Percentiles rank a stretch among this genome's conserved stretches.
phyloP scores from a whole-genome alignment of 2,888 invertebrate genomes.

The Barypeithes pellucidus region DNA sequence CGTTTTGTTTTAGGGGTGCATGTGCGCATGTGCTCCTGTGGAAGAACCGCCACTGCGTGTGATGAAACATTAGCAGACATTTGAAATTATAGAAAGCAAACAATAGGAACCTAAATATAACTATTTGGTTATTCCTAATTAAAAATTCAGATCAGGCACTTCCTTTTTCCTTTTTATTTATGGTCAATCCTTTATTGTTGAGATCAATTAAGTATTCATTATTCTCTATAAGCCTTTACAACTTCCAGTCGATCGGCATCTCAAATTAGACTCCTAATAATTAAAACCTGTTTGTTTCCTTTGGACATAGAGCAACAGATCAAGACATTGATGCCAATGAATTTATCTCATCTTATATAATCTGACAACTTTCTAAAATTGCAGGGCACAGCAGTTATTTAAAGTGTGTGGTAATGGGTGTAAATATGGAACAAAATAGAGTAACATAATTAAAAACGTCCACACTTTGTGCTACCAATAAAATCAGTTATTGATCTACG shows the following conservation, averaged over 20 bases:
- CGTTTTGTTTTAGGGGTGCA: too few relatives aligned
- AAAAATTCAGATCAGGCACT: conserved; percentile 26
- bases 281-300: conserved; percentile 16
- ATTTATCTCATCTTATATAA: too few relatives aligned
- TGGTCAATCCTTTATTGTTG: conserved; percentile 27
- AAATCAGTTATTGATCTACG: too few relatives aligned
- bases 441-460: too few relatives aligned
- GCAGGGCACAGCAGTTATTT: too few relatives aligned
- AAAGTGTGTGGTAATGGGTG: too few relatives aligned
- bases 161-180: conserved; percentile 36
- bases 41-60: too few relatives aligned
- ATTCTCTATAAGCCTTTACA: conserved; percentile 16
- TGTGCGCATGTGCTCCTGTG: too few relatives aligned
- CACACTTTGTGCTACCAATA: too few relatives aligned
- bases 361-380: too few relatives aligned
- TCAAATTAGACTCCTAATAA: conserved; percentile 32
- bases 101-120: background rate
- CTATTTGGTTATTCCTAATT: background rate
- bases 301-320: background rate
- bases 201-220: conserved; percentile 27
- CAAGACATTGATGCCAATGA: too few relatives aligned
- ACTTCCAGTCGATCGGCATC: conserved; percentile 23
- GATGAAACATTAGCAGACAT: background rate
- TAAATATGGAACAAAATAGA: too few relatives aligned
- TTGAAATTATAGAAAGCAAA: background rate